Evolutionary conservation across 2,797 vertebrate genomes (phyloP), one percentile per base, ranked within the genome.

Genomic region (Oreonectes daqikongensis): DNA sequence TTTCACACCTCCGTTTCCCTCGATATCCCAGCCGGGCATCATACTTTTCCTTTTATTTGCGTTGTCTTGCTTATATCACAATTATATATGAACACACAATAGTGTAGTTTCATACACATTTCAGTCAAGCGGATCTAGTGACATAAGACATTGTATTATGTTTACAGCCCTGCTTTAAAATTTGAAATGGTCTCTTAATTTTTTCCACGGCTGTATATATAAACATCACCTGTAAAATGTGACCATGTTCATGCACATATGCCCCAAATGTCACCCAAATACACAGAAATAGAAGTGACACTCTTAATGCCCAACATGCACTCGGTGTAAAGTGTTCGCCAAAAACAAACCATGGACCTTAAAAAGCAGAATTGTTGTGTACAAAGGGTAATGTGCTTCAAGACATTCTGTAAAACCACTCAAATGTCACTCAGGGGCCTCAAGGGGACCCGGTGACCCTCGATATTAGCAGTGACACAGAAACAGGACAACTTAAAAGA

Each of bases 371-470:
- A n/a, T n/a, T n/a, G n/a, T n/a, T n/a, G 46, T 57, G 78, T 69
- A 53, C 48, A 50, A 14, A 14, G 40, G 42, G 20, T 65, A 57
- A 53, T 32, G 48, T 38, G 65, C 66, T 52, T 69, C 18, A 8
- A 48, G 59, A 48, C 72, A 65, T 71, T 60, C 38, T 69, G 78
- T 68, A 69, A 69, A 75, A 32, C 46, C 72, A 69, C 52, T 71
- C 44, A 75, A 75, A 75, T 75, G 72, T 66, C 78, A 75, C 72
- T 80, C 48, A 65, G 67, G 48, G 78, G 78, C 52, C 67, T 48
- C 50, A 35, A 26, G 67, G 78, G 68, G 48, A 53, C 48, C 67
- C 26, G 35, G 66, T 60, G 78, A 80, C 78, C 78, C 72, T 70
- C 68, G 72, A 65, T 60, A 71, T 75, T 70, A 80, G 72, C 52